These are phyloP conservation scores for Aphodius granarius DNA, from an alignment of 2,888 invertebrate species.

Conservation along the genomic window DNA sequence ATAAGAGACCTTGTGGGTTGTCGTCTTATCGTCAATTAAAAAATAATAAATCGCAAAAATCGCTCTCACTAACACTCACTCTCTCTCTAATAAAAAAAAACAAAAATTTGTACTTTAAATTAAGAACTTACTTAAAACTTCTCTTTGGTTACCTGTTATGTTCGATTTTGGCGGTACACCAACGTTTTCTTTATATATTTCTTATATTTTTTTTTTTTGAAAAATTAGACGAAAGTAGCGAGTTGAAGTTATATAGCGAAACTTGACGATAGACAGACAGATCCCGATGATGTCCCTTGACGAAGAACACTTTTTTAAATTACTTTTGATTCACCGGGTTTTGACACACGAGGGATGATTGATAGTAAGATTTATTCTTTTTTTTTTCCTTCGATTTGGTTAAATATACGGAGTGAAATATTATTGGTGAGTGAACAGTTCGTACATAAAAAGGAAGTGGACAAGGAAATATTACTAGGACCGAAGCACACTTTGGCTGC, in stretches of 20 bases:
- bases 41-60: neutral
- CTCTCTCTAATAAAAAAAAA: neutral
- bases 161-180: neutral
- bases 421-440: conserved; percentile 37
- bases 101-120: neutral
- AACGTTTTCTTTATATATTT: neutral
- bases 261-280: neutral
- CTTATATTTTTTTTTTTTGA: too few species aligned
- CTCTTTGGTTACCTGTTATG: neutral
- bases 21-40: neutral
- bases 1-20: neutral
- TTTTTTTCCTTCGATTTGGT: too few species aligned
- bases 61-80: neutral
- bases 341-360: too few species aligned
- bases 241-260: too few species aligned
- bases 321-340: neutral
- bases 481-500: conserved; percentile 62
- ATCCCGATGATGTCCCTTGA: neutral
- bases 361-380: too few species aligned
- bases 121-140: neutral
- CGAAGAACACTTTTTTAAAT: neutral
- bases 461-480: conserved; percentile 48
- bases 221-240: neutral
- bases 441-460: conserved; percentile 50
- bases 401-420: too few species aligned